Evolutionary conservation across 1,140 invertebrate genomes (phyloP).

Genomic region (Centruroides sculpturatus): DNA sequence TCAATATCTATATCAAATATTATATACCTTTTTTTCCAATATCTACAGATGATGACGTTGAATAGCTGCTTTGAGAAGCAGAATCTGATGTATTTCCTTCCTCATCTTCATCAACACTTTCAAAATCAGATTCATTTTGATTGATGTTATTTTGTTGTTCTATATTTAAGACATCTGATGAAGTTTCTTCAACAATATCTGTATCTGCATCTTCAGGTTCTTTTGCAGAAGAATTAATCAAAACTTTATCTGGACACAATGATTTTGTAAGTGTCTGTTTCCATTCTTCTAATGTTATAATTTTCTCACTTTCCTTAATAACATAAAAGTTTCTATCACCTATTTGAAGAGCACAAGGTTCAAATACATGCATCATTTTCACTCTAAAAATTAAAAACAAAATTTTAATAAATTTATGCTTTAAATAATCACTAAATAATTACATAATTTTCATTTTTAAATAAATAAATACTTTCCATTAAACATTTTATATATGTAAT

Average conservation of each 20-base stretch:
- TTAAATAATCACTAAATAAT: too few species aligned
- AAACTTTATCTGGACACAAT: too few species aligned
- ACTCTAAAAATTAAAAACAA: slow-evolving; percentile 34
- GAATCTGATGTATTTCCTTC: slow-evolving; percentile 21
- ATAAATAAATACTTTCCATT: too few species aligned
- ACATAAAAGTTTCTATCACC: slow-evolving; percentile 62
- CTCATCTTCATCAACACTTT: slow-evolving; percentile 25
- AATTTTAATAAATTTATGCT: too few species aligned
- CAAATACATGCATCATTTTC: slow-evolving; percentile 66
- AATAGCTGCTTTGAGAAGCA: slow-evolving; percentile 25
- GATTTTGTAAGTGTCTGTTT: slow-evolving; percentile 1
- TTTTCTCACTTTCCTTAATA: slow-evolving; percentile 40
- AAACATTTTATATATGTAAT: too few species aligned
- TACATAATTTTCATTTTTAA: too few species aligned
- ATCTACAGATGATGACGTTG: slow-evolving; percentile 20
- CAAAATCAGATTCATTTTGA: slow-evolving; percentile 18
- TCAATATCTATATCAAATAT: not conserved
- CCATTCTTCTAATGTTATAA: slow-evolving; percentile 42
- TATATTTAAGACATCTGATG: slow-evolving; percentile 19
- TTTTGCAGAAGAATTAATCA: too few species aligned
- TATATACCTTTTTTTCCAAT: slow-evolving; percentile 2
- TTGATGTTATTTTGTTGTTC: slow-evolving; percentile 5
- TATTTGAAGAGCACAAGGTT: slow-evolving; percentile 74
- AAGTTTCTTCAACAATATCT: slow-evolving; percentile 11
- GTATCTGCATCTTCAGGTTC: too few species aligned